A percentile compares a stretch with the other conserved stretches of the same genome.
Evolutionary conservation across 2,888 invertebrate species (phyloP).

Genomic region (Piscicola geometra): DNA sequence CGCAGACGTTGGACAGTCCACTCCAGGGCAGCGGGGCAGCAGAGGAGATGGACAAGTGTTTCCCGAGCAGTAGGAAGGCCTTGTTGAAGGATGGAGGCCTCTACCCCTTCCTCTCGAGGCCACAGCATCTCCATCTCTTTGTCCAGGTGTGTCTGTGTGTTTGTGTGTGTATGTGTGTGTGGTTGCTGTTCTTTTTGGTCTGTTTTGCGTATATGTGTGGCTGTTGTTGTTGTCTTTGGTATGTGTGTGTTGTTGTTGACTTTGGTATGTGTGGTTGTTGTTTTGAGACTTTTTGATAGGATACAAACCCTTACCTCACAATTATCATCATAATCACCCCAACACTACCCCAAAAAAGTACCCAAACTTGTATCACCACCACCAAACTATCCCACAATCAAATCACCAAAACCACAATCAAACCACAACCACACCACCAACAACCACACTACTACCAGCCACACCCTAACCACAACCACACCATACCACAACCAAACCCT

Average conservation of each 20-base stretch:
- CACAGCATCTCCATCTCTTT: constrained; percentile 82
- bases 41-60: constrained; percentile 77
- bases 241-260: neutral
- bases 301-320: neutral
- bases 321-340: neutral
- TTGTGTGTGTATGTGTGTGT: neutral
- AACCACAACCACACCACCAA: too few relatives aligned
- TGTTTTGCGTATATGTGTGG: neutral
- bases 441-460: too few relatives aligned
- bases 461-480: too few relatives aligned
- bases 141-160: constrained; percentile 64
- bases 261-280: neutral
- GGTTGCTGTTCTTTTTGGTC: neutral
- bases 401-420: too few relatives aligned
- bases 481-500: too few relatives aligned
- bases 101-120: constrained; percentile 81
- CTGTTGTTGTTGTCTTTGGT: neutral
- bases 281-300: neutral
- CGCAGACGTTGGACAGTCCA: constrained; percentile 73
- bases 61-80: constrained; percentile 77
- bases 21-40: constrained; percentile 71
- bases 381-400: too few relatives aligned
- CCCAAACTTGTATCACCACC: too few relatives aligned
- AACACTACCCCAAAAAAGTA: too few relatives aligned
- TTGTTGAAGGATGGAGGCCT: constrained; percentile 83